phyloP scores from a whole-genome alignment of 23 tunicate species.

The Trididemnum miniatum region DNA sequence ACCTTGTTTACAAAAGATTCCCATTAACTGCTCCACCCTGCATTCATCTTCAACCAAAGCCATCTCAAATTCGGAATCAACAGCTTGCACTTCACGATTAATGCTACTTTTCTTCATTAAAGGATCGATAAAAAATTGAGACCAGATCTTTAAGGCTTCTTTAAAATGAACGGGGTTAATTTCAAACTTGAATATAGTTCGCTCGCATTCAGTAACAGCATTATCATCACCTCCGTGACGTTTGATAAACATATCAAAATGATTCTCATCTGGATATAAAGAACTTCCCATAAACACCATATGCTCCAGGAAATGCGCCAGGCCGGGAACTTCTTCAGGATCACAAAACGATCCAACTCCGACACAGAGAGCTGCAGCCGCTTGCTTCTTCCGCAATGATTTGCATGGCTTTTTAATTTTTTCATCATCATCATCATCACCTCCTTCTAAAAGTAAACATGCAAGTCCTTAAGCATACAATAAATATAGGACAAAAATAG shows the following conservation, averaged over 20 bases:
- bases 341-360: conserved; percentile 89
- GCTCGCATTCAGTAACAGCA: conserved; percentile 76
- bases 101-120: conserved; percentile 64
- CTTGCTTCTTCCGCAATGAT: conserved; percentile 43
- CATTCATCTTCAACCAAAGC: conserved; percentile 53
- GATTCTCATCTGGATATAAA: conserved; percentile 88
- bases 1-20: conserved; percentile 24
- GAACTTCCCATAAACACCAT: conserved; percentile 98
- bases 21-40: conserved; percentile 66
- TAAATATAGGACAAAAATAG: too few species aligned
- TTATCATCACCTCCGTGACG: conserved; percentile 73
- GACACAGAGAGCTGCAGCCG: conserved; percentile 88
- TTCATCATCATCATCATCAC: conserved; percentile 22
- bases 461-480: too few species aligned
- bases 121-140: conserved; percentile 86
- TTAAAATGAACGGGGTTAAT: conserved; percentile 56
- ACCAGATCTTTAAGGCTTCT: conserved; percentile 82
- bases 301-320: conserved; percentile 95
- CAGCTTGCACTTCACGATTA: conserved; percentile 92
- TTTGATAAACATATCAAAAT: conserved; percentile 69
- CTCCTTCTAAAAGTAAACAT: neutral
- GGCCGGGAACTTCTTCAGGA: conserved; percentile 72
- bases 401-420: neutral
- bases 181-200: conserved; percentile 72
- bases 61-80: conserved; percentile 88